These are phyloP conservation scores for Cataglyphis livida DNA, from an alignment of 2,888 invertebrate genomes.

Conservation along the genomic window DNA sequence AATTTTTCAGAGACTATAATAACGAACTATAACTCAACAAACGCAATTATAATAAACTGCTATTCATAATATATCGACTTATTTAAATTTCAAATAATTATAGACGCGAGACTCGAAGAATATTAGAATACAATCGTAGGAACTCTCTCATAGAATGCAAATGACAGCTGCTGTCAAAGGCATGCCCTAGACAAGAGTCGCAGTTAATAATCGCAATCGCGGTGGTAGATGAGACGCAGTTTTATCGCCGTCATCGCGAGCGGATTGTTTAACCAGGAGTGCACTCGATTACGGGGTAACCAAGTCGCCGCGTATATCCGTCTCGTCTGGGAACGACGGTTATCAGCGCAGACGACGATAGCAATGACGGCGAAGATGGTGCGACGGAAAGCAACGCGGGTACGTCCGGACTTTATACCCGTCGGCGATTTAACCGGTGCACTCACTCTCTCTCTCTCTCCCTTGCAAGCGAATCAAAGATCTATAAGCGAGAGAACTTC, in stretches of 20 bases:
- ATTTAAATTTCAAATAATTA: conserved; percentile 2
- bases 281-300: conserved; percentile 37
- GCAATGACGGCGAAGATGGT: conserved; percentile 37
- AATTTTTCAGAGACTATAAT: not conserved
- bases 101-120: not conserved
- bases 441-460: not conserved
- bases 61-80: not conserved
- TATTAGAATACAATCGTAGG: conserved; percentile 3
- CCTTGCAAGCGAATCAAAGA: not conserved
- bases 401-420: conserved; percentile 45
- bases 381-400: conserved; percentile 53
- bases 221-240: conserved; percentile 4
- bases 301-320: conserved; percentile 34
- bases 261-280: conserved; percentile 37
- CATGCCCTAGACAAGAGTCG: conserved; percentile 14
- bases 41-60: not conserved
- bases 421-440: conserved; percentile 14
- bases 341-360: conserved; percentile 41
- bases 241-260: conserved; percentile 32
- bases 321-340: conserved; percentile 37
- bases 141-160: conserved; percentile 9
- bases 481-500: conserved; percentile 13
- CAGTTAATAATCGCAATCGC: conserved; percentile 27
- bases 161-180: not conserved
- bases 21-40: not conserved